Evolutionary conservation across 2,888 invertebrate genomes (phyloP), one percentile per base, ranked within the genome.

Genomic region (Oscheius myriophilus): DNA sequence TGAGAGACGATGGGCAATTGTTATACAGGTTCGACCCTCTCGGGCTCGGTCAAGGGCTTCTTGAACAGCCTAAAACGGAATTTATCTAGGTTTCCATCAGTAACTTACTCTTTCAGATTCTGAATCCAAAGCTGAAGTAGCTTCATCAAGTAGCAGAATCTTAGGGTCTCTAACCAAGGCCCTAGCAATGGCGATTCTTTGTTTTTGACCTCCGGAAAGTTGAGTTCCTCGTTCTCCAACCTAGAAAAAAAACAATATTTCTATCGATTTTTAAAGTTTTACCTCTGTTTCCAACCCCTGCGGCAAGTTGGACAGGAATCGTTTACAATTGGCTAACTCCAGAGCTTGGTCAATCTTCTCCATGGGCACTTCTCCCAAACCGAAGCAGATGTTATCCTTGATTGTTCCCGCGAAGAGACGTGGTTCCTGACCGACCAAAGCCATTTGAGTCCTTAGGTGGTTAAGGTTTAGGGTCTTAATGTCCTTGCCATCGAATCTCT

Each of bases 391-490:
- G 87, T 96, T 96, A 76, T 95, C 93, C 0, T 90, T 90, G 67
- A 74, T 74, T 0, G 71, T 74, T 61, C 74, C 74, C n/a, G 69
- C 70, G 87, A 96, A 96, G 0, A 96, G 89, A 0, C 92, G 91
- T 0, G 96, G 96, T 84, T 96, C 95, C 88, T 96, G 96, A 2
- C 93, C 93, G 1, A 96, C 95, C 71, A 95, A 92, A 1, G 94
- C 94, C 73, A 96, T 90, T 76, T 93, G 91, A 51, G 91, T 90
- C 69, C 96, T 90, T 12, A 93, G 87, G 67, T 91, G 91, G 0
- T 90, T 84, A 25, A 93, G 84, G 0, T 92, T 91, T 80, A 93
- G 87, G 33, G 91, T 89, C 72, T 90, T 90, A 41, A 94, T 88
- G 81, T 93, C 82, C 46, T 80, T 70, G 42, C 83, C 87, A 75